Evolutionary conservation across 2,888 invertebrate genomes (phyloP).

Genomic region (Lapara coniferarum): DNA sequence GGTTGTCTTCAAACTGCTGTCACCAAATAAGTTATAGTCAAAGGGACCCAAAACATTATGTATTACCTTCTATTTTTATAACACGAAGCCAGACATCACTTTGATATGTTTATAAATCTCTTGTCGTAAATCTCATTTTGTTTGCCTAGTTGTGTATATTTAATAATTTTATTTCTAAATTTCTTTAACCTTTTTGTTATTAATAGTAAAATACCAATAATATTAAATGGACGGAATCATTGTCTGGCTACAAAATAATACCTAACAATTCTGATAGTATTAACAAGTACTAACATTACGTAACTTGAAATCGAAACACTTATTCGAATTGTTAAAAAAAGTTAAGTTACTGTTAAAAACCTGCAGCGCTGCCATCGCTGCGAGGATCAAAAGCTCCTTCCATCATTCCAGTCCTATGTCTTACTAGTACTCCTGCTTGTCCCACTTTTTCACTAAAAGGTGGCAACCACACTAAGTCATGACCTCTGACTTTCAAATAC

Average conservation of each 20-base stretch:
- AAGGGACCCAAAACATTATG: too few relatives aligned
- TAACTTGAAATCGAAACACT: neutral
- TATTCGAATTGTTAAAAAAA: neutral
- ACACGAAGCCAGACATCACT: too few relatives aligned
- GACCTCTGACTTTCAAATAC: conserved; percentile 63
- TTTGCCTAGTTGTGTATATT: too few relatives aligned
- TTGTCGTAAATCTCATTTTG: too few relatives aligned
- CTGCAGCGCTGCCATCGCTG: conserved; percentile 70
- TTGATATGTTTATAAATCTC: too few relatives aligned
- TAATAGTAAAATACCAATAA: neutral
- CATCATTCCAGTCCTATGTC: conserved; percentile 63
- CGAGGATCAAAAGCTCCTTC: conserved; percentile 74
- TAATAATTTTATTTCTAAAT: too few relatives aligned
- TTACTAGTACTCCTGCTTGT: conserved; percentile 68
- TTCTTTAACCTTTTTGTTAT: neutral
- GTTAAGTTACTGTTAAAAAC: conserved; percentile 53
- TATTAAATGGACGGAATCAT: conserved; percentile 3
- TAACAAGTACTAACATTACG: neutral
- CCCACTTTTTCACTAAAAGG: conserved; percentile 58
- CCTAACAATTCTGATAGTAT: neutral
- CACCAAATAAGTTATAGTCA: neutral
- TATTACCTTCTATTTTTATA: too few relatives aligned
- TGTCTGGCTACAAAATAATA: neutral
- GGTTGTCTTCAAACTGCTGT: neutral
- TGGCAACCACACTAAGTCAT: conserved; percentile 54